phyloP scores from a whole-genome alignment of 23 tunicate genomes.

The Halocynthia aurantium region DNA sequence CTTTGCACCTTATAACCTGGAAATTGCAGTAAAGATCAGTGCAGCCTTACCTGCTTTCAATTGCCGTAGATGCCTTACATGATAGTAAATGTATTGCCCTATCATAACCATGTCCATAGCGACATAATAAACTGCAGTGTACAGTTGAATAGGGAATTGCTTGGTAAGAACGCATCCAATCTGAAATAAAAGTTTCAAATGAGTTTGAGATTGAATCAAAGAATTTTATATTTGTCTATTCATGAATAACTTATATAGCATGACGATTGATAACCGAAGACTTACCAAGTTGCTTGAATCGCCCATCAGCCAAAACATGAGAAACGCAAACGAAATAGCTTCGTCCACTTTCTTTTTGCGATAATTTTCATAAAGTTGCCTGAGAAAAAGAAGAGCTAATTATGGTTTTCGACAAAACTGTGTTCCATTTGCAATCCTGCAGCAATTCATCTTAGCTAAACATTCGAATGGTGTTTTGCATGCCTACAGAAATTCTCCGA shows the following conservation, averaged over 20 bases:
- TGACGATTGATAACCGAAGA: neutral
- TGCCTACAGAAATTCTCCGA: no score
- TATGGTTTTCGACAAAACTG: neutral
- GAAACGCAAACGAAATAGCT: constrained; percentile 76
- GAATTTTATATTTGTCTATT: neutral
- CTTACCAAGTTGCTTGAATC: constrained; percentile 81
- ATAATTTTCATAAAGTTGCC: constrained; percentile 88
- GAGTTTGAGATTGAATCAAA: constrained; percentile 1
- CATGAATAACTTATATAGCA: neutral
- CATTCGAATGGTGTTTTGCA: no score
- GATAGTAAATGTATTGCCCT: constrained; percentile 63
- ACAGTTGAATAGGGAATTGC: constrained; percentile 89
- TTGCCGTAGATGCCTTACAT: constrained; percentile 21
- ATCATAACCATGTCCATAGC: constrained; percentile 84
- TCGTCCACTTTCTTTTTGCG: constrained; percentile 76
- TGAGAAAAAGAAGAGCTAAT: constrained; percentile 14
- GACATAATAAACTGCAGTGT: constrained; percentile 93
- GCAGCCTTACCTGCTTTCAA: neutral
- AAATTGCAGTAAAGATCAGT: no score
- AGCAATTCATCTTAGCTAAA: neutral
- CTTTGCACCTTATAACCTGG: no score
- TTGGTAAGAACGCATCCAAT: constrained; percentile 88
- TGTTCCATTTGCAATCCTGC: neutral
- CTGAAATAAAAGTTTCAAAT: constrained; percentile 17
- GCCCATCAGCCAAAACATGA: constrained; percentile 85